Evolutionary conservation across 2,797 vertebrate genomes (phyloP).

Genomic region (Danionella dracula): DNA sequence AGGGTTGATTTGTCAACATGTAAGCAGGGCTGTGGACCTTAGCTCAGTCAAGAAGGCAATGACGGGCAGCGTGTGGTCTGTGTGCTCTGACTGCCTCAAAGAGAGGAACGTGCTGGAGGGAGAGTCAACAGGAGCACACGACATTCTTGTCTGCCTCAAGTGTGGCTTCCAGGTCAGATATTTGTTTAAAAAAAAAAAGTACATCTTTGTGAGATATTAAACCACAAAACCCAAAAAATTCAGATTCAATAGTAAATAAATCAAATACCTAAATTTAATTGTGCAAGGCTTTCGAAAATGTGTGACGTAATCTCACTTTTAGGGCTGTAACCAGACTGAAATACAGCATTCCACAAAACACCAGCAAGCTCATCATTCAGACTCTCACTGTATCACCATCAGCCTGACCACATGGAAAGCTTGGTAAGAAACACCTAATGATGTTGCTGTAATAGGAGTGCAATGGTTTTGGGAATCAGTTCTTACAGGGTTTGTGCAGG

Average conservation of each 20-base stretch:
- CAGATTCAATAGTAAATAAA: no score
- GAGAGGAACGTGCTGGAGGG: slow-evolving; percentile 80
- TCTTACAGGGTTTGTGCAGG: background rate
- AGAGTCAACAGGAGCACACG: slow-evolving; percentile 68
- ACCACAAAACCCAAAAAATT: no score
- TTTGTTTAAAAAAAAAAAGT: no score
- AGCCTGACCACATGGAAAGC: slow-evolving; percentile 90
- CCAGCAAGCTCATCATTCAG: slow-evolving; percentile 74
- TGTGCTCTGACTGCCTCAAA: slow-evolving; percentile 87
- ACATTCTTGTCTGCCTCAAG: slow-evolving; percentile 89
- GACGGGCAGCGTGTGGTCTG: slow-evolving; percentile 79
- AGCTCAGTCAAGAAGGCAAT: slow-evolving; percentile 85
- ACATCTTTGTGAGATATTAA: background rate
- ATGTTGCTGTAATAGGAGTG: no score
- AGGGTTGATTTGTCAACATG: slow-evolving; percentile 90
- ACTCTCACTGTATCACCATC: slow-evolving; percentile 88
- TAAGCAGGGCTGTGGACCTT: slow-evolving; percentile 85
- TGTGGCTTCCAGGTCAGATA: slow-evolving; percentile 85
- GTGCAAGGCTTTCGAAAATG: no score
- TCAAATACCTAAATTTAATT: no score
- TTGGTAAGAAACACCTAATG: slow-evolving; percentile 79
- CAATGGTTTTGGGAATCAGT: background rate
- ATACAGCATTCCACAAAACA: slow-evolving; percentile 86
- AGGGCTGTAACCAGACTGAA: slow-evolving; percentile 90
- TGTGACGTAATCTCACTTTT: background rate